Percentiles rank a stretch among this genome's conserved stretches.
phyloP scores from a whole-genome alignment of 2,113 vertebrate species.

The Aegotheles bennettii region DNA sequence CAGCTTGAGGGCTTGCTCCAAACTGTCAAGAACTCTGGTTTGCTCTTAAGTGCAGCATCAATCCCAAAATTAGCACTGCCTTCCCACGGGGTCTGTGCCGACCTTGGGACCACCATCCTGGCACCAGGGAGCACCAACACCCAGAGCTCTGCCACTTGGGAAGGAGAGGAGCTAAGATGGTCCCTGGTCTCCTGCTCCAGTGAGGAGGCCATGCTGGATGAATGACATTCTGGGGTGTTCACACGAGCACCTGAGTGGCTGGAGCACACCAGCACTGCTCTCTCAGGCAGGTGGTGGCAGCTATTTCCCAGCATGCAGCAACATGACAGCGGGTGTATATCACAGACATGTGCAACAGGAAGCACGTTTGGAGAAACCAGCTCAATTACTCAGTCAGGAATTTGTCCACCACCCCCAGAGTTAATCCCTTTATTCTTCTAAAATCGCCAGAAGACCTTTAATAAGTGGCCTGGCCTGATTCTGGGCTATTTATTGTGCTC shows the following conservation, averaged over 20 bases:
- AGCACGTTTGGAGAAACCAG: not conserved
- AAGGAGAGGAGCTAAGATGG: not conserved
- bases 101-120: not conserved
- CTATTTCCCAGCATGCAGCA: not conserved
- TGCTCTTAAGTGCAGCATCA: not conserved
- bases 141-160: not conserved
- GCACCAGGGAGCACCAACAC: not conserved
- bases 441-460: not conserved
- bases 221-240: not conserved
- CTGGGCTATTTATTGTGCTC: not conserved
- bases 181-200: not conserved
- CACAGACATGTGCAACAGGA: not conserved
- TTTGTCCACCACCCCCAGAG: not conserved
- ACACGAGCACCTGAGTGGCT: not conserved
- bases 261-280: not conserved
- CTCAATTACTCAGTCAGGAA: not conserved
- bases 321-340: rapidly evolving
- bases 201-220: not conserved
- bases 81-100: not conserved
- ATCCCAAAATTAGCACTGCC: not conserved
- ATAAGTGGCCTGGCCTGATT: not conserved
- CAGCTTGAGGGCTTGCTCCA: not conserved
- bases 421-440: not conserved
- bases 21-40: not conserved
- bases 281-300: not conserved